Base-by-base conservation (phyloP, 2,888 invertebrate species). In the Amitus sp. region DNA sequence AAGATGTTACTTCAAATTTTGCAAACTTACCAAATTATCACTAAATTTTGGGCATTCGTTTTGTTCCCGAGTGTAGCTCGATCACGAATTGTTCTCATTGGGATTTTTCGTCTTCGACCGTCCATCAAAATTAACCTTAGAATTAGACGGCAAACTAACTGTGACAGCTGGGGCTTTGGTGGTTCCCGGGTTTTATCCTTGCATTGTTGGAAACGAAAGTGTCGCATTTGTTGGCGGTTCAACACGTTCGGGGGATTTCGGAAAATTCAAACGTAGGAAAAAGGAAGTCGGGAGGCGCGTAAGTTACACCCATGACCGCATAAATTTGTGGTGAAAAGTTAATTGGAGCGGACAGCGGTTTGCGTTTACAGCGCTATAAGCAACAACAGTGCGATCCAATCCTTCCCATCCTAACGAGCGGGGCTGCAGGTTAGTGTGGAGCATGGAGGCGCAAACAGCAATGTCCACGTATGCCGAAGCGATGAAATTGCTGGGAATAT, bases 311-410 rank as follows among this genome's bases (percentile, higher is more conserved):
- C 53, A 54, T 48, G 48, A 61, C 68, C 70, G 77, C 75, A 80
- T 79, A 79, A 80, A 80, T 80, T 80, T 79, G 78, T 74, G 77
- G 77, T 74, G 77, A 79, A 80, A 80, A 80, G 79, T 80, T 80
- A 80, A 80, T 80, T 80, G 78, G 78, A 77, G 76, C 78, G 75
- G 75, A 80, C 77, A 75, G 69, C 73, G 76, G 74, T 70, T 74
- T 69, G 73, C 74, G 73, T 76, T 78, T 74, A 68, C 77, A 73
- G 69, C 70, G 72, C 73, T 76, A 75, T 77, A 76, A 78, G 76
- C 76, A 77, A 75, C 77, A 73, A 62, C 63, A 53, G 46, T 50
- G 47, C 63, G 53, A 67, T 64, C 53, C 55, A 43, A 57, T 46
- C 55, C 63, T 64, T 61, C 50, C 59, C 62, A 47, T 57, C 51